Percentiles rank a stretch among this genome's conserved stretches.
Evolutionary conservation across 2,113 vertebrate genomes (phyloP).

Genomic region (Astur gentilis): DNA sequence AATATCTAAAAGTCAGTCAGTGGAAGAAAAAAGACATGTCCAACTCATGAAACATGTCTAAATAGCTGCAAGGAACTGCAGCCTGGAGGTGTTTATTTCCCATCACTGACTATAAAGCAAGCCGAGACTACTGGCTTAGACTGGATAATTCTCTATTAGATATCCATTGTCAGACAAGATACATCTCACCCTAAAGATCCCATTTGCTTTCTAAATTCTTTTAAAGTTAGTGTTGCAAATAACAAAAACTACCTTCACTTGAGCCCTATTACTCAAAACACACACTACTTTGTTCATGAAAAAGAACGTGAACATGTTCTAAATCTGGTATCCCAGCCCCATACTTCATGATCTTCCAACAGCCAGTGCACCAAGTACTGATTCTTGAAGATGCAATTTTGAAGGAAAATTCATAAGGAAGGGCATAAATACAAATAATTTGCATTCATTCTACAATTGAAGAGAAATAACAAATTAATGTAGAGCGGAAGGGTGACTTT

Average conservation of each 20-base stretch:
- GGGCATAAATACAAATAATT: conserved; percentile 8
- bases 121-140: background rate
- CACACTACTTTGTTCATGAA: background rate
- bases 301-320: background rate
- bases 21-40: background rate
- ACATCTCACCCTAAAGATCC: background rate
- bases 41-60: background rate
- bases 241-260: background rate
- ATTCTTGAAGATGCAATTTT: background rate
- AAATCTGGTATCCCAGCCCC: background rate
- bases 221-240: background rate
- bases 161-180: background rate
- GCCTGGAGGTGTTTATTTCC: background rate
- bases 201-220: background rate
- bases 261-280: background rate
- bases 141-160: background rate
- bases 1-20: background rate
- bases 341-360: background rate
- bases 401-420: background rate
- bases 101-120: background rate
- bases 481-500: conserved; percentile 2
- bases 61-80: background rate
- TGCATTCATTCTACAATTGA: background rate
- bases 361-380: background rate
- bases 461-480: conserved; percentile 23